Base-by-base conservation (phyloP, 2,797 vertebrate species). In the Cirrhinus mrigala region DNA sequence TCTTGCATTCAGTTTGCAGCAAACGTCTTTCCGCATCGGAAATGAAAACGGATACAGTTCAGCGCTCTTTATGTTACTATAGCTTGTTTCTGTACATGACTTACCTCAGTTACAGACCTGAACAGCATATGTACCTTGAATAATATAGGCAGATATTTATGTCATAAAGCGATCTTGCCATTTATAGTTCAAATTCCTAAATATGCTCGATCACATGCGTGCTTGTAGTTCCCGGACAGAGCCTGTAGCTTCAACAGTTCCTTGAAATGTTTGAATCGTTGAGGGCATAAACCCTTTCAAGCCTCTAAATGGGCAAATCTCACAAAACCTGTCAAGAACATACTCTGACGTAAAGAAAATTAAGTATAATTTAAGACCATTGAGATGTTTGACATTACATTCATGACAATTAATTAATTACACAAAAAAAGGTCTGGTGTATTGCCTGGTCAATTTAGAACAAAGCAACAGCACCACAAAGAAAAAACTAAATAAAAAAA, bases 101-200 rank as follows among this genome's bases (percentile, higher is more conserved):
- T 91, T 93, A 92, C 91, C 90, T 79, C 58, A 12, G 91, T 91
- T 87, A 80, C 91, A 92, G 90, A 91, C 87, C 91, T 83, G 87
- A 91, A 91, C 92, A 92, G 92, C 91, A 94, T 92, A 89, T 92
- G 92, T 87, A 89, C 84, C 81, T 91, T 92, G 93, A 85, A 92
- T 82, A 71, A 92, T 90, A 94, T 92, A 92, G 91, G 91, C 92
- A 89, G 86, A 92, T 93, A 93, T 81, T 90, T 92, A 85, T 91
- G 89, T 92, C 91, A 87, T 89, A 91, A 76, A 92, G 92, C 90
- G 87, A 70, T 91, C 62, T 89, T 91, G 91, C 92, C 92, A 88
- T 92, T 88, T 93, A 86, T 86, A 83, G 85, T 92, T 82, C 92
- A 89, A 92, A 90, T 91, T 92, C 54, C 70, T 92, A 89, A 93